Base-by-base conservation (phyloP, 2,888 invertebrate genomes). In the Nebria salina region DNA sequence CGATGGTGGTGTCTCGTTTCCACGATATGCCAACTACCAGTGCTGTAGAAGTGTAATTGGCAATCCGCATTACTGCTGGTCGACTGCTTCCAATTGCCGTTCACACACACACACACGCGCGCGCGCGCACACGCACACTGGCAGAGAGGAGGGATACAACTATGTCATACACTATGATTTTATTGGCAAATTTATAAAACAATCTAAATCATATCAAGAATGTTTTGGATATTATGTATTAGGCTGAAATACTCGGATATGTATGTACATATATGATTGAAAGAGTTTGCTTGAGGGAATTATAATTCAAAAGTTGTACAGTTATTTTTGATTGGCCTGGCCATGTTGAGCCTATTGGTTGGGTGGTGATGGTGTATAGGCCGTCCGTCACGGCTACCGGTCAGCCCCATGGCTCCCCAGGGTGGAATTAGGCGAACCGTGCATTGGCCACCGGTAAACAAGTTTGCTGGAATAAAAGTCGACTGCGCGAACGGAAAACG, bases 21-120 rank as follows among this genome's bases (percentile, higher is more conserved):
- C 26, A 25, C 34, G 26, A 26, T 70, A 34, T 70, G 20, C 25
- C 54, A 54, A 4, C 54, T 13, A 54, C 54, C 54, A 54, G 54
- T 13, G 70, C 70, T 85, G 84, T 84, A 84, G 84, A 84, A 84
- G 84, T 85, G 84, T 85, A 86, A 86, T 86, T 85, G 86, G 84
- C 85, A 85, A 85, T 85, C 84, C 84, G 84, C 83, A 83, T 72
- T 72, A 72, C 70, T 70, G 72, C 77, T 34, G 77, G 72, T 79
- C 82, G 81, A 82, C 82, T 83, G 82, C 80, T 79, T 81, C 76
- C 81, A 83, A 83, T 82, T 84, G 85, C 82, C 82, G 83, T 83
- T 54, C 54, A 54, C 13, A 54, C 13, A 54, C 54, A 54, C 13
- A 11, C 6, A 43, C 43, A 43, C 43, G 1, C 43, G 1, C 9